Evolutionary conservation across 2,888 invertebrate genomes (phyloP).

Genomic region (Trichopoda pennipes): DNA sequence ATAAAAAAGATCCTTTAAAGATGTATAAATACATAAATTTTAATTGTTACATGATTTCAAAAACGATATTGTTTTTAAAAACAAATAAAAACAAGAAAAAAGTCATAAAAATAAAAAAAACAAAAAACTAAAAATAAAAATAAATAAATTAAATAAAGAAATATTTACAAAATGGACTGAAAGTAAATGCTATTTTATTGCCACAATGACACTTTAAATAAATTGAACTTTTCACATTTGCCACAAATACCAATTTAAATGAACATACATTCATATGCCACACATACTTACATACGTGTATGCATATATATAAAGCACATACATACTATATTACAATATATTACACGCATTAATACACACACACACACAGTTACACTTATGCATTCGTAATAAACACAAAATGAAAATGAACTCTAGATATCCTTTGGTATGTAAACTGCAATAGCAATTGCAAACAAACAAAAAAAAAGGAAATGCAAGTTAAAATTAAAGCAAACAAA

Average conservation of each 20-base stretch:
- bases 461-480: slow-evolving; percentile 11
- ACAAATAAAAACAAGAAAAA: background rate
- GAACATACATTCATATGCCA: slow-evolving; percentile 19
- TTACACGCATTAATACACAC: too few relatives aligned
- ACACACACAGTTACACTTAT: background rate
- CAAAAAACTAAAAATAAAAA: slow-evolving; percentile 9
- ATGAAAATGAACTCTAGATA: slow-evolving; percentile 45
- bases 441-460: slow-evolving; percentile 20
- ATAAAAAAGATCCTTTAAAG: too few relatives aligned
- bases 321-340: too few relatives aligned
- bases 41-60: background rate
- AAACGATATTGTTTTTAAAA: background rate
- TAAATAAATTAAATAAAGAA: slow-evolving; percentile 47
- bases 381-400: slow-evolving; percentile 18
- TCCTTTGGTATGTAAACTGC: slow-evolving; percentile 47
- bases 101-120: too few relatives aligned
- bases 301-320: background rate
- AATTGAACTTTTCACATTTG: slow-evolving; percentile 69
- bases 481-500: slow-evolving; percentile 15
- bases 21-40: too few relatives aligned
- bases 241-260: slow-evolving; percentile 69
- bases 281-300: background rate
- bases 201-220: slow-evolving; percentile 69
- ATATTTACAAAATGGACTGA: slow-evolving; percentile 37
- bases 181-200: slow-evolving; percentile 63